A percentile compares a stretch with the other conserved stretches of the same genome.
Conservation (phyloP, 2,888 invertebrate species). For the Keiferia lycopersicella region DNA sequence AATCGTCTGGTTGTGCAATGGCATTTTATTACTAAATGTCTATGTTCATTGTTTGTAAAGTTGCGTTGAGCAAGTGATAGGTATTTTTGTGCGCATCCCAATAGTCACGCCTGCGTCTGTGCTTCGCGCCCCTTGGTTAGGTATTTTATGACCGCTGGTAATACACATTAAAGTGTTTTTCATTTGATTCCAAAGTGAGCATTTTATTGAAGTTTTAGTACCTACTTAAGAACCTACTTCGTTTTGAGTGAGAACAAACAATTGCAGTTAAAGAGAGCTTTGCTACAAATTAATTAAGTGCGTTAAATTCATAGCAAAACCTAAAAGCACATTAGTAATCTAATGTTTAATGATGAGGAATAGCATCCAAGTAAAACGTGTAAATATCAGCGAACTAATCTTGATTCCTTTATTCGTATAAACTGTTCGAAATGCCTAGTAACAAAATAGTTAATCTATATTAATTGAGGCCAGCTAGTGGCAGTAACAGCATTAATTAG, state of each 20-base stretch:
- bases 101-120: constrained; percentile 39
- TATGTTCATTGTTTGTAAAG: constrained; percentile 55
- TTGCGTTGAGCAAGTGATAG: constrained; percentile 55
- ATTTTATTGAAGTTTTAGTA: too few species aligned
- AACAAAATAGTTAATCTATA: constrained; percentile 62
- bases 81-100: constrained; percentile 53
- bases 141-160: neutral
- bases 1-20: constrained; percentile 67
- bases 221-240: too few species aligned
- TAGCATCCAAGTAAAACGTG: neutral
- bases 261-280: too few species aligned
- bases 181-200: too few species aligned
- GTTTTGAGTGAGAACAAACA: too few species aligned
- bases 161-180: neutral
- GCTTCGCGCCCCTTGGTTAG: neutral
- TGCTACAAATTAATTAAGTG: too few species aligned
- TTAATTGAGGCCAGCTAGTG: constrained; percentile 70
- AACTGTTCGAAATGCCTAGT: constrained; percentile 36
- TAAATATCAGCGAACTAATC: neutral
- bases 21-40: constrained; percentile 68
- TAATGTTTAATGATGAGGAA: neutral
- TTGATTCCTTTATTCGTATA: neutral
- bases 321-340: too few species aligned
- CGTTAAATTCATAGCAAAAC: too few species aligned
- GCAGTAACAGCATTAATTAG: constrained; percentile 63